Percentiles rank a stretch among this genome's conserved stretches.
Evolutionary conservation across 2,113 vertebrate genomes (phyloP).

Genomic region (Ciconia maguari): DNA sequence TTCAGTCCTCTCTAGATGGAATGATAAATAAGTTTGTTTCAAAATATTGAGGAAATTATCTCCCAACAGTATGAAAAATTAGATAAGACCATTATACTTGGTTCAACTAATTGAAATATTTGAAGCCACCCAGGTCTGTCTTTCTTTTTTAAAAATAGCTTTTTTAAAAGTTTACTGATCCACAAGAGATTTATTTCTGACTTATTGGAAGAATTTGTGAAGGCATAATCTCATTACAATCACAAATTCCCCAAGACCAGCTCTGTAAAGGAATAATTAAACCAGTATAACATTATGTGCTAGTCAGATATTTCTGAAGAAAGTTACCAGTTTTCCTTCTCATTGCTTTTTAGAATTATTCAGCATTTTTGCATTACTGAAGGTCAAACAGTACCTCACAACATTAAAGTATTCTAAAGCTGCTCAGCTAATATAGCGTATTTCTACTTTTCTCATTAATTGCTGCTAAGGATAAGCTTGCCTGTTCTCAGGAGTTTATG

Average conservation of each 20-base stretch:
- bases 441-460: neutral
- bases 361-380: neutral
- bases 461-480: neutral
- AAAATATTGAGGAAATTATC: neutral
- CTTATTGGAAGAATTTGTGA: neutral
- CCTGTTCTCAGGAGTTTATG: neutral
- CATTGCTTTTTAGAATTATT: neutral
- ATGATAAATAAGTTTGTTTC: neutral
- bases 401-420: neutral
- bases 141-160: neutral
- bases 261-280: neutral
- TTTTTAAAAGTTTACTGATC: neutral
- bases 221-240: neutral
- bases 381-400: neutral
- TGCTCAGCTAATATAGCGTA: neutral
- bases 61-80: neutral
- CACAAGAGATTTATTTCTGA: neutral
- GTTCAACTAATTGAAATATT: neutral
- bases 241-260: neutral
- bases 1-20: neutral
- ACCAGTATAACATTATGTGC: neutral
- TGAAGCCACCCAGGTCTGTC: neutral
- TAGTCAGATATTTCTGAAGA: neutral
- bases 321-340: neutral
- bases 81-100: neutral